Evolutionary conservation across 1,140 invertebrate genomes (phyloP).

Genomic region (Ceratoteleas bidentatus): DNA sequence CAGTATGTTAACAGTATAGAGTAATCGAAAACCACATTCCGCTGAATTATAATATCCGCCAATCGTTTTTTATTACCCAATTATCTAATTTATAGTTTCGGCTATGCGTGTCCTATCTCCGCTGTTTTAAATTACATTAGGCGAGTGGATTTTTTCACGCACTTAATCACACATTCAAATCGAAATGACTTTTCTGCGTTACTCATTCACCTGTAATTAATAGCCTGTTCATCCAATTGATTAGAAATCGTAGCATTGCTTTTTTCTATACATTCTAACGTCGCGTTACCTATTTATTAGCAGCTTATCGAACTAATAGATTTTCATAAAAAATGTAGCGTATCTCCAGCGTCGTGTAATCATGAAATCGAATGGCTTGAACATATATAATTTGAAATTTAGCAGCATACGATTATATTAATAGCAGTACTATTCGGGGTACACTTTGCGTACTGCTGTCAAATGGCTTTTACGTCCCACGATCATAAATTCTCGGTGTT

Average conservation of each 20-base stretch:
- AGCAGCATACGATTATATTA: conserved; percentile 41
- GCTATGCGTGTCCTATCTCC: neutral
- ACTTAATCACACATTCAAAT: conserved; percentile 23
- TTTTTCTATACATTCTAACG: conserved; percentile 6
- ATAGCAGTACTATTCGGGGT: conserved; percentile 40
- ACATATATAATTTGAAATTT: conserved; percentile 41
- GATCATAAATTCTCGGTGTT: conserved; percentile 25
- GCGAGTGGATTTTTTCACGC: neutral
- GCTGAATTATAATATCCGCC: neutral
- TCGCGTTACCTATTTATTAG: conserved; percentile 15
- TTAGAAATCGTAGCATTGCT: conserved; percentile 27
- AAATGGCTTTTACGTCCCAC: conserved; percentile 43
- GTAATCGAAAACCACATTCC: neutral
- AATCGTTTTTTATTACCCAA: conserved; percentile 2
- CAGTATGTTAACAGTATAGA: too few species aligned
- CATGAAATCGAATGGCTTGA: conserved; percentile 37
- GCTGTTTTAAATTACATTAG: conserved; percentile 11
- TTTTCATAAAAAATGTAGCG: conserved; percentile 27
- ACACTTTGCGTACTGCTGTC: conserved; percentile 31
- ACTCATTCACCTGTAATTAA: conserved; percentile 29
- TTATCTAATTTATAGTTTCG: conserved; percentile 32
- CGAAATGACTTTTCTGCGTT: conserved; percentile 3
- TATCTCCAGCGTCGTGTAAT: conserved; percentile 12
- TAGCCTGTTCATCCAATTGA: conserved; percentile 24
- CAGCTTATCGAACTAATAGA: conserved; percentile 36